These are phyloP conservation scores for Heliothis peltigera DNA, from an alignment of 2,888 invertebrate species.

Conservation along the genomic window DNA sequence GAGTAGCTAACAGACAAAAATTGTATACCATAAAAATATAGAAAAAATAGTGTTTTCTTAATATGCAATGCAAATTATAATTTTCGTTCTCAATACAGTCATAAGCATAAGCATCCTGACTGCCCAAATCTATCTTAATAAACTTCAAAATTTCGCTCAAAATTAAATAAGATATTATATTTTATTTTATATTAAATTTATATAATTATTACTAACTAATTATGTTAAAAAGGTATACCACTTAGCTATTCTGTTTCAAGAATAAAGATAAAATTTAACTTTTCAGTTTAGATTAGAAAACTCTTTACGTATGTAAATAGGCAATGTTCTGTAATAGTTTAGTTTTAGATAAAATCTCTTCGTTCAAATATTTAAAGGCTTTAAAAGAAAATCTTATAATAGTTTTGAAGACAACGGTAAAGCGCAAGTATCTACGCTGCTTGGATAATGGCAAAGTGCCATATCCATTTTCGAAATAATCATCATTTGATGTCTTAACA, in stretches of 20 bases:
- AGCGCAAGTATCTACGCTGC: neutral
- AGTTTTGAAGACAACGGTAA: neutral
- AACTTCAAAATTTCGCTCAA: too few species aligned
- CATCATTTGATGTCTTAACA: too few species aligned
- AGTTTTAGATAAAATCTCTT: conserved; percentile 19
- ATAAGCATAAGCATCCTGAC: too few species aligned
- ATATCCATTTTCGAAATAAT: too few species aligned
- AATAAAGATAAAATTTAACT: conserved; percentile 22
- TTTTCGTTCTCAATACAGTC: too few species aligned
- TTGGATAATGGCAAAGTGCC: neutral
- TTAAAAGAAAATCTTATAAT: neutral
- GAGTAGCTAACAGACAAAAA: neutral
- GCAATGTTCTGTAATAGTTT: conserved; percentile 27
- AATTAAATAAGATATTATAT: neutral
- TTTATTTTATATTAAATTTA: too few species aligned
- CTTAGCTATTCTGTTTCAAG: conserved; percentile 2
- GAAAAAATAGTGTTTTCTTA: too few species aligned
- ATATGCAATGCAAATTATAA: too few species aligned
- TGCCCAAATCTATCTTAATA: neutral
- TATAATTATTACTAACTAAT: too few species aligned
- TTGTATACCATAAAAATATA: too few species aligned
- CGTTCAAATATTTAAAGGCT: neutral
- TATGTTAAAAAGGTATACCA: conserved; percentile 3
- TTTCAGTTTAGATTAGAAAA: conserved; percentile 32
- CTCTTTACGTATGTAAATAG: conserved; percentile 34